A percentile compares a stretch with the other conserved stretches of the same genome.
phyloP scores from a whole-genome alignment of 2,113 vertebrate species.

The Pterocles gutturalis region DNA sequence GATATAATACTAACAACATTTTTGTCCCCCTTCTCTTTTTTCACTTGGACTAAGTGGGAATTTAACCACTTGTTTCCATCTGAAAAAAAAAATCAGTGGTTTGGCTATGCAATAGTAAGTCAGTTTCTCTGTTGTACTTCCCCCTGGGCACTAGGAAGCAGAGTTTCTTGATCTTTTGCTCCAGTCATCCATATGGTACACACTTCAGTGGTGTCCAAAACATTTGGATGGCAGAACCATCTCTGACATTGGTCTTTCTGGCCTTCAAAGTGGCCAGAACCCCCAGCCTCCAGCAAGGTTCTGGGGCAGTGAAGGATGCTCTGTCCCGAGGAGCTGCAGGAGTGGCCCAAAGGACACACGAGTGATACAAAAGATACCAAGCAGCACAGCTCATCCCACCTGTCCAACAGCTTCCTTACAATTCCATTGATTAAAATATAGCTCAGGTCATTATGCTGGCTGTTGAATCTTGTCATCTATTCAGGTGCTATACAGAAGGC shows the following conservation, averaged over 20 bases:
- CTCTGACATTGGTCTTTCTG: not conserved
- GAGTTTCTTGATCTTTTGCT: not conserved
- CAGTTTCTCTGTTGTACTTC: not conserved
- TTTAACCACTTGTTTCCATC: not conserved
- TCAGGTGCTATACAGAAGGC: not conserved
- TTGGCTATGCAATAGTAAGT: not conserved
- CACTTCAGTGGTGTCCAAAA: not conserved
- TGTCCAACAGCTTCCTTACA: not conserved
- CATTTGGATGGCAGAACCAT: not conserved
- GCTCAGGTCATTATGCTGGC: not conserved
- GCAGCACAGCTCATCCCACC: not conserved
- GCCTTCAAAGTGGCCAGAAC: not conserved
- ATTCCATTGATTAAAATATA: not conserved
- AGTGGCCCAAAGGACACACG: not conserved
- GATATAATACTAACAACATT: not conserved
- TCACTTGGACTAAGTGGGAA: not conserved
- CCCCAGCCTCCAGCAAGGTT: not conserved
- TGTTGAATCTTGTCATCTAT: not conserved
- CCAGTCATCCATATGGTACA: not conserved
- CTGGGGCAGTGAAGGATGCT: not conserved
- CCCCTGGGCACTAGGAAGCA: not conserved
- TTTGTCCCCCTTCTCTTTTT: not conserved
- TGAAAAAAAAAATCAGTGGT: not conserved
- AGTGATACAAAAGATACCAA: not conserved
- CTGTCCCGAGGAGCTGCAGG: not conserved